These are phyloP conservation scores for Coilia nasus DNA, from an alignment of 2,797 vertebrate species.

Conservation along the genomic window DNA sequence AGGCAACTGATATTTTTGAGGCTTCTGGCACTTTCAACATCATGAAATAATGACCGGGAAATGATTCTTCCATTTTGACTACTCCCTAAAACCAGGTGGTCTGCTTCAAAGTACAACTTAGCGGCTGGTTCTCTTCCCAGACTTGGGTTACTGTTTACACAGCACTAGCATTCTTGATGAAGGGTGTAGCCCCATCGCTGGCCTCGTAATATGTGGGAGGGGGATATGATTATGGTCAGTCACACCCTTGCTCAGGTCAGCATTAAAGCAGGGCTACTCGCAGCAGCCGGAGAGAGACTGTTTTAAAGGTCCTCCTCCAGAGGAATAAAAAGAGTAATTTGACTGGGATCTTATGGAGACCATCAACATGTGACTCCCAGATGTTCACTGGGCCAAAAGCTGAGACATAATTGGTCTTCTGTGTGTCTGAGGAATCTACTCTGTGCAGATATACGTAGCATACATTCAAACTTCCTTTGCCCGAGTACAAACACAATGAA, in stretches of 20 bases:
- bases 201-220: neutral
- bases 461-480: neutral
- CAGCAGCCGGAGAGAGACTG: neutral
- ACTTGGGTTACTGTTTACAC: neutral
- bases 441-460: neutral
- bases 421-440: conserved; percentile 51
- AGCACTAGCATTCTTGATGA: neutral
- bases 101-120: neutral
- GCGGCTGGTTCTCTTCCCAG: neutral
- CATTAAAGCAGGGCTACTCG: neutral
- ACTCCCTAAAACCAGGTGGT: neutral
- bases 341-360: conserved; percentile 36
- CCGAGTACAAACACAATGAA: neutral
- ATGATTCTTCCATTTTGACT: neutral
- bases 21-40: neutral
- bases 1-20: neutral
- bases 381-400: conserved; percentile 57
- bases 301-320: conserved; percentile 34
- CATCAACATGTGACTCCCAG: conserved; percentile 71
- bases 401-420: conserved; percentile 39
- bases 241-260: neutral
- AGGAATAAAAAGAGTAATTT: conserved; percentile 18
- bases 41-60: neutral
- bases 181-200: neutral
- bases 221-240: neutral